Evolutionary conservation across 2,797 vertebrate genomes (phyloP).

Genomic region (Chaetodon trifasciatus): DNA sequence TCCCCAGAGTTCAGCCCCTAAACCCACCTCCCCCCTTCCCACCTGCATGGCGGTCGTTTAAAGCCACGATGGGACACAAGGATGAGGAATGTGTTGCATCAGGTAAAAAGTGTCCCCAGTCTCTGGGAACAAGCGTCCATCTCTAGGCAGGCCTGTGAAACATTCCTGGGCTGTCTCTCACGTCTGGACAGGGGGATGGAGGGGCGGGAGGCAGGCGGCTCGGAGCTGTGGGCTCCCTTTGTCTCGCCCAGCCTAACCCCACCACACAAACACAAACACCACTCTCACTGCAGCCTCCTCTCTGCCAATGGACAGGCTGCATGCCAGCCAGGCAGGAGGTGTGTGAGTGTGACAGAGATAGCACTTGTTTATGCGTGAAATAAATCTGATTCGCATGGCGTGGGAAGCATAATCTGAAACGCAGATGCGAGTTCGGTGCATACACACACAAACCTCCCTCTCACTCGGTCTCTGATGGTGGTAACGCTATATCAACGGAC

Average conservation of each 20-base stretch:
- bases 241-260: conserved; percentile 78
- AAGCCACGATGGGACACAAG: conserved; percentile 31
- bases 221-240: conserved; percentile 80
- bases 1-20: background rate
- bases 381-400: conserved; percentile 53
- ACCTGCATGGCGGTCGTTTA: background rate
- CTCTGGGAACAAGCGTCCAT: conserved; percentile 82
- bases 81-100: conserved; percentile 79
- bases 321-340: conserved; percentile 62
- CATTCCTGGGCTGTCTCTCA: conserved; percentile 83
- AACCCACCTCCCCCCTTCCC: no score
- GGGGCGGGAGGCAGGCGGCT: conserved; percentile 58
- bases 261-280: conserved; percentile 73
- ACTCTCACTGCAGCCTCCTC: conserved; percentile 61
- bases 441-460: conserved; percentile 18
- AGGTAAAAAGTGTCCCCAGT: conserved; percentile 76
- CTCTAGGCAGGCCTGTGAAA: conserved; percentile 89
- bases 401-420: conserved; percentile 62
- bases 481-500: conserved; percentile 85
- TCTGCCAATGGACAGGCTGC: conserved; percentile 69
- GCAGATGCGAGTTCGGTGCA: conserved; percentile 38
- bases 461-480: conserved; percentile 18
- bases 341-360: conserved; percentile 41
- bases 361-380: conserved; percentile 58
- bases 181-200: conserved; percentile 81